phyloP scores from a whole-genome alignment of 2,113 vertebrate genomes.

The Cottus gobio region DNA sequence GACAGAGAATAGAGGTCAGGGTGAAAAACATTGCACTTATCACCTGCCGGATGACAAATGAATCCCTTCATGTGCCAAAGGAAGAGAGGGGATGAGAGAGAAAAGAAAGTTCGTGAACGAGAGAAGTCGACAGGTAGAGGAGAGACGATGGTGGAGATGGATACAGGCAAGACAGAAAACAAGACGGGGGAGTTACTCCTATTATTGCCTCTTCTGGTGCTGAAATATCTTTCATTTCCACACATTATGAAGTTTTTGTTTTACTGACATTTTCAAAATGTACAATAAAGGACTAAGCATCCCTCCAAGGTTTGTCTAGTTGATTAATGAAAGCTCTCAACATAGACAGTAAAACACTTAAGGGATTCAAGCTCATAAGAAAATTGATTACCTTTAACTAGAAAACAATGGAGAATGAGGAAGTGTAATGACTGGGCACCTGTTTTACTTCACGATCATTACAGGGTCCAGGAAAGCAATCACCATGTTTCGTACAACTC shows the following conservation, averaged over 20 bases:
- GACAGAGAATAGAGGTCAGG: slow-evolving; percentile 60
- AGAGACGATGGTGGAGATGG: slow-evolving; percentile 26
- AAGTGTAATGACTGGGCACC: slow-evolving; percentile 70
- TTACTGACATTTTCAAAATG: slow-evolving; percentile 21
- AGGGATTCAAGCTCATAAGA: slow-evolving; percentile 63
- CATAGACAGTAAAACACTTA: slow-evolving; percentile 65
- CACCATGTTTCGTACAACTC: slow-evolving; percentile 51
- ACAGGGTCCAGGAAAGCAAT: slow-evolving; percentile 63
- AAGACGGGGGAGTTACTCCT: slow-evolving; percentile 24
- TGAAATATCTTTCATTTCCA: slow-evolving; percentile 53
- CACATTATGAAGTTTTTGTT: slow-evolving; percentile 45
- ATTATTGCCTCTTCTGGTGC: slow-evolving; percentile 35
- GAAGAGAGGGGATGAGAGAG: slow-evolving; percentile 37
- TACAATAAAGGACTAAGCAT: slow-evolving; percentile 22
- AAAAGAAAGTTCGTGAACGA: slow-evolving; percentile 18
- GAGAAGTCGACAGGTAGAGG: slow-evolving; percentile 12
- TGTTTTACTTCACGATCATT: slow-evolving; percentile 69
- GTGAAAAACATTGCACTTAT: slow-evolving; percentile 62
- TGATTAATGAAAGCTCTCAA: slow-evolving; percentile 77
- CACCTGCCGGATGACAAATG: slow-evolving; percentile 74
- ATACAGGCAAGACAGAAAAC: slow-evolving; percentile 27
- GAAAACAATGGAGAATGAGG: slow-evolving; percentile 72
- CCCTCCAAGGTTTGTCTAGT: slow-evolving; percentile 61
- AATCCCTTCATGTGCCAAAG: slow-evolving; percentile 54
- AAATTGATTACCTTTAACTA: slow-evolving; percentile 81